Evolutionary conservation across 2,888 invertebrate genomes (phyloP), one percentile per base, ranked within the genome.

Genomic region (Perizoma flavofasciatum): DNA sequence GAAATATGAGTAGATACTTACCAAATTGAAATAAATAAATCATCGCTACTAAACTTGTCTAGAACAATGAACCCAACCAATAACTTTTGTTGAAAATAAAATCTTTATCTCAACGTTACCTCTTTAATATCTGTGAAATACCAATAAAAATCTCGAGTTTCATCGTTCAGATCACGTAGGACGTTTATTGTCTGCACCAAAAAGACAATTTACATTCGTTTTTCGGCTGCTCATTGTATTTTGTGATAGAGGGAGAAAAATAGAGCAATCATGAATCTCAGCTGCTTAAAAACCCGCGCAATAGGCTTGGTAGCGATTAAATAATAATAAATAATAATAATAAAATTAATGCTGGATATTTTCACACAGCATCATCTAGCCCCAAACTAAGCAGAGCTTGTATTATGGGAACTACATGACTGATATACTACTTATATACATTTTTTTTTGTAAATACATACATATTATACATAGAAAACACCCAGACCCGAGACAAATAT

Each of bases 181-280:
- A 50, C 54, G 75, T 78, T 80, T 80, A 79, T 74, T 65, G 74
- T 69, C 68, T 67, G 39, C 62, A 56, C 63, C 64, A 66, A 69
- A 62, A 70, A 65, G 66, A 73, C 70, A 58, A 68, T 66, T 61
- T 66, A 66, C 63, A 66, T 66, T 59, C 59, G 41, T 9, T 48
- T 7, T 50, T 50, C 37, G 50, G 40, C 11, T 44, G 44, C 44
- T 34, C 47, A 57, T 53, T 40, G 57, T 51, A 40, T 39, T 57
- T 55, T 35, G 46, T 11, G 37, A 22, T 9, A 34, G 50, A 55
- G 47, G 33, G 33, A 44, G 48, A 54, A 55, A 43, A 53, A 45
- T 40, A 22, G 6, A 33, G 10, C 45, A 34, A 47, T n/a, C 47
- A 32, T 45, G 32, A 1, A 32, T 8, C 22, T 7, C 8, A 43